Evolutionary conservation across 2,797 vertebrate genomes (phyloP), one percentile per base, ranked within the genome.

Genomic region (Rhinogobio ventralis): DNA sequence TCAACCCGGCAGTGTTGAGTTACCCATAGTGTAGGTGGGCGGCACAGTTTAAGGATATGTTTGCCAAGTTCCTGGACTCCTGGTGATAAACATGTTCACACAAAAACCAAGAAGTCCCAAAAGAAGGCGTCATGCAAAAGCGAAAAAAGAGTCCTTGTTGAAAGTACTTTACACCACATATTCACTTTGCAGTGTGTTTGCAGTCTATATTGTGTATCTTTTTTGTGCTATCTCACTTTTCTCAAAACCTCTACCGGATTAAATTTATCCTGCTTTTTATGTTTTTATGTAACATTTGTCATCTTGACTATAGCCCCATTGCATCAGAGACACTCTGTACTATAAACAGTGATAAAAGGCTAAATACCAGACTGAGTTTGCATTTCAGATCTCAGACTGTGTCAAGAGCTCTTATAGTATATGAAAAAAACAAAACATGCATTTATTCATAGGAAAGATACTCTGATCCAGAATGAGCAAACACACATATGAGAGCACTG

Each of bases 361-460:
- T 75, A 19, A 69, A 55, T 64, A 15, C n/a, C 23, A 64, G 14
- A 14, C 42, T 42, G 13, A 74, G 28, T 74, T 82, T 64, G 30
- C 28, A 74, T 76, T 39, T 76, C 60, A 67, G 20, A 74, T 66
- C 57, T 75, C 72, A 75, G 17, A 39, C 23, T 55, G 72, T 53
- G 71, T 20, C 11, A 10, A 39, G 30, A 53, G 13, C 45, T 7
- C 20, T 19, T 13, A 33, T 45, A 28, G 62, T 84, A 23, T 46
- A 14, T 46, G 51, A 72, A 68, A 42, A 83, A 46, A 33, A 33
- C 0, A 7, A 39, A 14, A 20, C 51, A 78, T 84, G 64, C 75
- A 78, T 84, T 84, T 71, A 84, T 84, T 84, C 66, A 78, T 71
- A 14, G 23, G 19, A 14, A 78, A 78, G 39, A 69, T 4, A 49